Percentiles rank a stretch among this genome's conserved stretches.
Conservation (phyloP, 2,797 vertebrate genomes). For the Crypturellus tataupa region DNA sequence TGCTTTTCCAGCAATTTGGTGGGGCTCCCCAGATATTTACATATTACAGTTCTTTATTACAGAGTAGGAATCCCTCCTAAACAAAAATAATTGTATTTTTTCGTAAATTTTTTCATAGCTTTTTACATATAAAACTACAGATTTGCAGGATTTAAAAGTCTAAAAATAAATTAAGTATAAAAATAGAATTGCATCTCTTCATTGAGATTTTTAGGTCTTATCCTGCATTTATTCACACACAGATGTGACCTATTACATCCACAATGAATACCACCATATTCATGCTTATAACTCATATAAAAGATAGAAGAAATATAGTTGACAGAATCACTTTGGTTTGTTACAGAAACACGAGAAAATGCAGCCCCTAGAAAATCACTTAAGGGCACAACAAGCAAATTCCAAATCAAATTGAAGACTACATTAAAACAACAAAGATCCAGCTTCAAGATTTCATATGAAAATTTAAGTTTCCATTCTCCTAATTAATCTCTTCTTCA, state of each 20-base stretch:
- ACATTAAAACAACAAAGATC: neutral
- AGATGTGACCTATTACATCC: neutral
- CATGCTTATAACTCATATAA: neutral
- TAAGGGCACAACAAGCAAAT: neutral
- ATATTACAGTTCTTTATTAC: neutral
- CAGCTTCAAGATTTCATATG: neutral
- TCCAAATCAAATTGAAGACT: conserved; percentile 3
- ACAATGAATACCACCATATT: neutral
- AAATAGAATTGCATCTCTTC: conserved; percentile 42
- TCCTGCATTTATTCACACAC: neutral
- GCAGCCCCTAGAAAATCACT: neutral
- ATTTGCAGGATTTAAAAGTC: conserved; percentile 6
- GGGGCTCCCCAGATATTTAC: neutral
- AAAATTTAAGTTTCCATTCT: neutral
- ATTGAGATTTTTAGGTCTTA: neutral
- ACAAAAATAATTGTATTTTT: neutral
- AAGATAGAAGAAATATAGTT: neutral
- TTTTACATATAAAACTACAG: neutral
- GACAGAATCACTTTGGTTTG: neutral
- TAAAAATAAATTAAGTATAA: conserved; percentile 34
- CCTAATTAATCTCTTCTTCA: neutral
- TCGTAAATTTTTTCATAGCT: neutral
- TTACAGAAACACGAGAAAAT: neutral
- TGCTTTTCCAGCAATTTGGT: neutral
- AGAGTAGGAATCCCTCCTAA: neutral